Conservation (phyloP, 1,140 invertebrate genomes). For the Metaphire vulgaris region DNA sequence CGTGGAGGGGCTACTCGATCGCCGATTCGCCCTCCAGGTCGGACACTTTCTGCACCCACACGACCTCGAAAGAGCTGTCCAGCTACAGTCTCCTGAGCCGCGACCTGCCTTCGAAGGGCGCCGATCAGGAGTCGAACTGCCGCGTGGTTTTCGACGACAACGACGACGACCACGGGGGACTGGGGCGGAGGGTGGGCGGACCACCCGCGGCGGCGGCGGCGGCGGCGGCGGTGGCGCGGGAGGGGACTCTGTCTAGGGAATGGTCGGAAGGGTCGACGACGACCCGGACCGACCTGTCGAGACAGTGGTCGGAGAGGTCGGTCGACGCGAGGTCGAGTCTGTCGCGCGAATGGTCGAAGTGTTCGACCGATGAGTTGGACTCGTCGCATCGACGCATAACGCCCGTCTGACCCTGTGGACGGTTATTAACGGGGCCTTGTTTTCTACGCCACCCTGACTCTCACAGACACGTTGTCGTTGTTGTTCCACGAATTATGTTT, state of each 20-base stretch:
- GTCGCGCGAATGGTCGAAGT: not conserved
- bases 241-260: not conserved
- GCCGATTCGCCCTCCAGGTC: constrained; percentile 44
- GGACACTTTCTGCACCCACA: constrained; percentile 49
- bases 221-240: too few relatives aligned
- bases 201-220: not conserved
- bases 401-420: not conserved
- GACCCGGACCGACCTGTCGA: not conserved
- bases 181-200: not conserved
- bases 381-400: not conserved
- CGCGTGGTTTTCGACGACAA: not conserved
- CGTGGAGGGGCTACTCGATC: constrained; percentile 34
- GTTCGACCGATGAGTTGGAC: not conserved
- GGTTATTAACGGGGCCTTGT: not conserved
- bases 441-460: too few relatives aligned
- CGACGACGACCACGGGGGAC: not conserved
- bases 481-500: too few relatives aligned
- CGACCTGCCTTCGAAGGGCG: constrained; percentile 39
- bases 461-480: too few relatives aligned
- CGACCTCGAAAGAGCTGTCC: constrained; percentile 47
- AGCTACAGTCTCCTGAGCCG: constrained; percentile 47
- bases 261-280: constrained; percentile 1
- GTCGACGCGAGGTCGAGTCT: not conserved
- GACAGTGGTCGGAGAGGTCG: constrained; percentile 5
- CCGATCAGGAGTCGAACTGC: constrained; percentile 35